phyloP scores from a whole-genome alignment of 2,797 vertebrate genomes.

The Artibeus jamaicensis region DNA sequence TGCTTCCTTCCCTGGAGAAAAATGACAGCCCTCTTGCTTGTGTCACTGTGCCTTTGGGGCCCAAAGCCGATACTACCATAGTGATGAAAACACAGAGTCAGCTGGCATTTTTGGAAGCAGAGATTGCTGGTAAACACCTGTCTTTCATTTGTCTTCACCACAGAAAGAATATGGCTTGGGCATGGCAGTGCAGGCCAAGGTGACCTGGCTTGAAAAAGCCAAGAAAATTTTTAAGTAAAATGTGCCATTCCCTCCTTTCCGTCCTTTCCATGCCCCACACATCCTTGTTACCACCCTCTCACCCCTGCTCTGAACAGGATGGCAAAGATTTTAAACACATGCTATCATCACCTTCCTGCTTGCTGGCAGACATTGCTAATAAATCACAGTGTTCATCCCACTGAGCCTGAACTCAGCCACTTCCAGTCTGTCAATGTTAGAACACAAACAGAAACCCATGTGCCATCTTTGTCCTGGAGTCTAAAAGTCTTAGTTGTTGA shows the following conservation, averaged over 20 bases:
- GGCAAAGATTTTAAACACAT: not conserved
- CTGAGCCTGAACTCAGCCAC: not conserved
- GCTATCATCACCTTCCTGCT: not conserved
- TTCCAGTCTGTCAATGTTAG: not conserved
- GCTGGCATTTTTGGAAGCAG: constrained; percentile 20
- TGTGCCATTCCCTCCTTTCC: not conserved
- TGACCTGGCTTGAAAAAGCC: not conserved
- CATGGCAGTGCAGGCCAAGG: not conserved
- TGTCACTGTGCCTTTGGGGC: constrained; percentile 33
- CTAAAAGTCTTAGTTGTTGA: not conserved
- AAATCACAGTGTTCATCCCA: not conserved
- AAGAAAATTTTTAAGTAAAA: constrained; percentile 10
- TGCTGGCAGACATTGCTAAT: not conserved
- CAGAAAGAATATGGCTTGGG: not conserved
- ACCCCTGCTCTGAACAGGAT: not conserved
- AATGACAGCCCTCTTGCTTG: constrained; percentile 47
- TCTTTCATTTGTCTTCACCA: not conserved
- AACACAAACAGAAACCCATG: not conserved
- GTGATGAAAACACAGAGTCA: not conserved
- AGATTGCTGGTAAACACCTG: not conserved
- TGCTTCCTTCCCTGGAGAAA: constrained; percentile 59
- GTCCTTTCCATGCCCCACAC: not conserved
- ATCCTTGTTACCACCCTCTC: not conserved
- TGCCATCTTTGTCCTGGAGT: not conserved
- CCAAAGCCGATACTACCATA: not conserved